Evolutionary conservation across 2,888 invertebrate species (phyloP), one percentile per base, ranked within the genome.

Genomic region (Hemistola chrysoprasaria): DNA sequence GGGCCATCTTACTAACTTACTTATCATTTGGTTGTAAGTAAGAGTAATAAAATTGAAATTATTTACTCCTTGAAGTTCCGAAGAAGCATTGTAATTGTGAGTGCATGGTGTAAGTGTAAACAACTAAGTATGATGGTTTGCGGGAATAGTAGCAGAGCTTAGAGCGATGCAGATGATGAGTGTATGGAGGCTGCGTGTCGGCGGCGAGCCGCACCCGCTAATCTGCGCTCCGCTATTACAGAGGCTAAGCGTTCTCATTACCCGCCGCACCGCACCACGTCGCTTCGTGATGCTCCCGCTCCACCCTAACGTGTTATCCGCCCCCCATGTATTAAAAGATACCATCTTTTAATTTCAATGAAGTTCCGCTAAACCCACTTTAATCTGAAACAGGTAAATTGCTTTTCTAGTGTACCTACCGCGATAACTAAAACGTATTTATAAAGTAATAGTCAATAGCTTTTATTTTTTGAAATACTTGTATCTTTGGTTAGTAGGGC

Each of bases 201-300:
- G 64, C 55, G 56, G 53, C 56, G 64, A 59, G 30, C 51, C 56
- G 64, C 59, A 71, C 60, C 65, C 70, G 58, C 69, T 65, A 78
- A 80, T 80, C 79, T 77, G 59, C 54, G 52, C 62, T 47, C 65
- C 57, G 72, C 74, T 56, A 80, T 81, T 80, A 78, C 65, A 59
- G 61, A 44, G 58, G 63, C 69, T 76, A 78, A 81, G 72, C 74
- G 77, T 65, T 78, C 75, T 76, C 71, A 78, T 79, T 83, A 77
- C 59, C 58, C 64, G 38, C 66, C 58, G 57, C 62, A 31, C 58
- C 57, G 45, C 62, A 62, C 59, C 58, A 45, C 16, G 16, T 4
- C 16, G 4, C 16, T 2, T 16, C 16, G 16, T 53, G 65, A 65
- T 72, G 65, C 65, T 46, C 65, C 59, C 41, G 50, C 58, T 42